phyloP scores from a whole-genome alignment of 2,113 vertebrate genomes.

The Pungitius pungitius region DNA sequence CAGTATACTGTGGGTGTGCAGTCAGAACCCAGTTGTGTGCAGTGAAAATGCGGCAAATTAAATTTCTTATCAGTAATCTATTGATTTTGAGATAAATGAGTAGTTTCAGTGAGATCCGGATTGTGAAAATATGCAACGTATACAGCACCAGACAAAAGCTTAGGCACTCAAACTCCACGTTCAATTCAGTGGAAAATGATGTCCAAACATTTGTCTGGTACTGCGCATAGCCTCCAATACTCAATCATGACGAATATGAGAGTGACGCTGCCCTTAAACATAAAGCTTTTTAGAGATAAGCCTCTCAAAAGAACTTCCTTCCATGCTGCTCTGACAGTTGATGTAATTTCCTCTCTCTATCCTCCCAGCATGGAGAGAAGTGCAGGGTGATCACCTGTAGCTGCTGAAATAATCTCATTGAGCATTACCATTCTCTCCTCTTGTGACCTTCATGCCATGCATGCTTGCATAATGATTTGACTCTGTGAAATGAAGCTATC shows the following conservation, averaged over 20 bases:
- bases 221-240: too few species aligned
- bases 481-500: conserved; percentile 11
- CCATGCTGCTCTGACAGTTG: conserved; percentile 11
- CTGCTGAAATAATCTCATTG: background rate
- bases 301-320: background rate
- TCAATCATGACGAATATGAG: too few species aligned
- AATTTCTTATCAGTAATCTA: background rate
- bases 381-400: conserved; percentile 9
- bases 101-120: background rate
- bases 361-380: background rate
- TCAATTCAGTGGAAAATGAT: too few species aligned
- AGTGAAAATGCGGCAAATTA: background rate
- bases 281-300: background rate
- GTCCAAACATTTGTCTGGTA: too few species aligned
- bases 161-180: too few species aligned
- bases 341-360: conserved; percentile 8
- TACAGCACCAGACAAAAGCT: background rate
- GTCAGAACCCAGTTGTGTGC: background rate
- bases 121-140: background rate
- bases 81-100: background rate
- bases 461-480: background rate
- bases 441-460: background rate
- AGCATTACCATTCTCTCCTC: background rate
- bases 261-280: conserved; percentile 13
- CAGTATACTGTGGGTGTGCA: background rate